A percentile compares a stretch with the other conserved stretches of the same genome.
Evolutionary conservation across 1,140 invertebrate species (phyloP).

Genomic region (Gonioctena quinquepunctata): DNA sequence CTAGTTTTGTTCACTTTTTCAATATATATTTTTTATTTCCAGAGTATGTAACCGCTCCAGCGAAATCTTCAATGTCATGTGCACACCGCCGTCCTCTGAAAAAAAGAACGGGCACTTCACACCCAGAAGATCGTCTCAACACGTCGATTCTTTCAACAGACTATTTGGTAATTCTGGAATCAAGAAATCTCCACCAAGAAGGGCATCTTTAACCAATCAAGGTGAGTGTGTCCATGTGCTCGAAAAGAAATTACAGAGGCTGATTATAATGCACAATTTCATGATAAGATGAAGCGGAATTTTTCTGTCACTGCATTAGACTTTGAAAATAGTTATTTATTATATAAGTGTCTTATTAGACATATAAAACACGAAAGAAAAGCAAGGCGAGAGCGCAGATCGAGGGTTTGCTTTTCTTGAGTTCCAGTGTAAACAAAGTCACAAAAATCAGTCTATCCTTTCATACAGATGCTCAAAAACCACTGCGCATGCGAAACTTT

Average conservation of each 20-base stretch:
- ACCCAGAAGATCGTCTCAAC: slow-evolving; percentile 35
- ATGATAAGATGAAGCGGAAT: too few relatives aligned
- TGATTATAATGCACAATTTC: neutral
- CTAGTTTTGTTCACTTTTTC: neutral
- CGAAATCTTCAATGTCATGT: slow-evolving; percentile 50
- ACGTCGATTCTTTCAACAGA: slow-evolving; percentile 47
- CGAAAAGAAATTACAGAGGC: neutral
- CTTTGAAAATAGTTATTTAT: too few relatives aligned
- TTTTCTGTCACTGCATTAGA: too few relatives aligned
- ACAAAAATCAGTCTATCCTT: too few relatives aligned
- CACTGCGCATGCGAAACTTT: too few relatives aligned
- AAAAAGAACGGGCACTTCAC: slow-evolving; percentile 31
- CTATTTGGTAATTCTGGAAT: slow-evolving; percentile 43
- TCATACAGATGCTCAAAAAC: too few relatives aligned
- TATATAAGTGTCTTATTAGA: too few relatives aligned
- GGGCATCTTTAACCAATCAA: slow-evolving; percentile 45
- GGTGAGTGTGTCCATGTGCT: slow-evolving; percentile 29
- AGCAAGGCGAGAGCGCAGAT: too few relatives aligned
- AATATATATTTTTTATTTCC: slow-evolving; percentile 26
- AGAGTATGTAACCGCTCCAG: slow-evolving; percentile 50
- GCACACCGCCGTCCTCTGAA: slow-evolving; percentile 32
- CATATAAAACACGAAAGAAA: neutral
- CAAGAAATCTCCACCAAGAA: slow-evolving; percentile 35
- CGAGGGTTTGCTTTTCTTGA: too few relatives aligned
- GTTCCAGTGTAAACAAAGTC: too few relatives aligned